These are phyloP conservation scores for Caenorhabditis briggsae DNA, from an alignment of 1,140 invertebrate genomes.

Conservation along the genomic window DNA sequence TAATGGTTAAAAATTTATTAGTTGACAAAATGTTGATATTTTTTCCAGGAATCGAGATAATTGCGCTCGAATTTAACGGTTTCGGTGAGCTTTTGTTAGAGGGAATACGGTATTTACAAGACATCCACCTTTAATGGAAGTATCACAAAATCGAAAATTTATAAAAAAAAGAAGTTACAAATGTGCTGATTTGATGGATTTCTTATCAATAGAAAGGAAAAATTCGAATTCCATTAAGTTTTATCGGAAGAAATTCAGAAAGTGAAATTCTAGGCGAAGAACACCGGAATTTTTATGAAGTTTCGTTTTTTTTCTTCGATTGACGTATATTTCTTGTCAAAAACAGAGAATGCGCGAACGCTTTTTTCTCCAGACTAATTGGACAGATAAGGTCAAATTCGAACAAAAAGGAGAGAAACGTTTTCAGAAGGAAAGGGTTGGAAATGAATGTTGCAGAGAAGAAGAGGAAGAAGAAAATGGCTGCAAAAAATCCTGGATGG, in stretches of 20 bases:
- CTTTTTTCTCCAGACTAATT: constrained; percentile 1
- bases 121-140: too few relatives aligned
- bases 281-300: background rate
- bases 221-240: too few relatives aligned
- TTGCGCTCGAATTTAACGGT: too few relatives aligned
- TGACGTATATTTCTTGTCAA: constrained; percentile 11
- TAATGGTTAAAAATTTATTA: too few relatives aligned
- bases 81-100: too few relatives aligned
- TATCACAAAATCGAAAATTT: too few relatives aligned
- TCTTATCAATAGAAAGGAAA: too few relatives aligned
- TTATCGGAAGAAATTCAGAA: background rate
- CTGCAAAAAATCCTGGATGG: background rate
- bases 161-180: too few relatives aligned
- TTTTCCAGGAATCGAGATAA: too few relatives aligned
- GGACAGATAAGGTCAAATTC: background rate
- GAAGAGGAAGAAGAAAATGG: background rate
- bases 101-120: too few relatives aligned
- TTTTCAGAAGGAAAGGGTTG: background rate
- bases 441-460: background rate
- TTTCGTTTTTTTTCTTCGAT: background rate
- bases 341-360: background rate
- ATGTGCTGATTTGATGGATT: too few relatives aligned
- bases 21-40: too few relatives aligned
- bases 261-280: background rate
- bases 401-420: background rate